phyloP scores from a whole-genome alignment of 2,797 vertebrate genomes.

The Myotis myotis region DNA sequence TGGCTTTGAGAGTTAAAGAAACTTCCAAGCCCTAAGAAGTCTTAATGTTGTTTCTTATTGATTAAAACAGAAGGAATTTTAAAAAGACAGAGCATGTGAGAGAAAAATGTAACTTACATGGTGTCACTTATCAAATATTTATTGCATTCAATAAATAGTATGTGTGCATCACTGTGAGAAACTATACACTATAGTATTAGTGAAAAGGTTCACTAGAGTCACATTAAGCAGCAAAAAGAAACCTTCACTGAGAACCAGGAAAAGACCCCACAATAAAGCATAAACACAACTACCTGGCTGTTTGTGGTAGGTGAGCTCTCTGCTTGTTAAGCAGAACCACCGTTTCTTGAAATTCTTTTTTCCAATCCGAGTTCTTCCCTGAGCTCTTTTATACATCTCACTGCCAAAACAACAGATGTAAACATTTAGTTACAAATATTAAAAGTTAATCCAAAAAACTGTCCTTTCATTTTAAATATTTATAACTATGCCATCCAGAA shows the following conservation, averaged over 20 bases:
- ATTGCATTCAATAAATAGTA: background rate
- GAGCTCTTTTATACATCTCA: slow-evolving; percentile 96
- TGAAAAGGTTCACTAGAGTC: background rate
- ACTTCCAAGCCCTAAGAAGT: background rate
- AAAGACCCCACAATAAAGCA: slow-evolving; percentile 9
- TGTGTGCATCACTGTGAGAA: background rate
- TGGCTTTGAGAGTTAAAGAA: slow-evolving; percentile 38
- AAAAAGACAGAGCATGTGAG: background rate
- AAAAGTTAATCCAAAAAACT: slow-evolving; percentile 8
- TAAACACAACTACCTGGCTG: slow-evolving; percentile 90
- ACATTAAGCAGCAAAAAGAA: background rate
- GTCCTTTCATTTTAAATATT: slow-evolving; percentile 41
- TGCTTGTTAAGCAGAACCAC: slow-evolving; percentile 96
- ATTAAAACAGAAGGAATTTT: background rate
- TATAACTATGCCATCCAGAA: slow-evolving; percentile 23
- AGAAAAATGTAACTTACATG: background rate
- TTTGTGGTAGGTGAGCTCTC: slow-evolving; percentile 96
- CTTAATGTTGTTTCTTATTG: background rate
- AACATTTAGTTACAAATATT: slow-evolving; percentile 46
- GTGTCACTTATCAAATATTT: background rate
- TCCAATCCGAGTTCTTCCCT: slow-evolving; percentile 93
- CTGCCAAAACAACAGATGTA: slow-evolving; percentile 81
- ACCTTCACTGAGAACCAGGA: background rate
- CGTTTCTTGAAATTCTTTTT: slow-evolving; percentile 97
- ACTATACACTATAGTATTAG: background rate